phyloP scores from a whole-genome alignment of 2,113 vertebrate species.

The Daphoenositta chrysoptera region DNA sequence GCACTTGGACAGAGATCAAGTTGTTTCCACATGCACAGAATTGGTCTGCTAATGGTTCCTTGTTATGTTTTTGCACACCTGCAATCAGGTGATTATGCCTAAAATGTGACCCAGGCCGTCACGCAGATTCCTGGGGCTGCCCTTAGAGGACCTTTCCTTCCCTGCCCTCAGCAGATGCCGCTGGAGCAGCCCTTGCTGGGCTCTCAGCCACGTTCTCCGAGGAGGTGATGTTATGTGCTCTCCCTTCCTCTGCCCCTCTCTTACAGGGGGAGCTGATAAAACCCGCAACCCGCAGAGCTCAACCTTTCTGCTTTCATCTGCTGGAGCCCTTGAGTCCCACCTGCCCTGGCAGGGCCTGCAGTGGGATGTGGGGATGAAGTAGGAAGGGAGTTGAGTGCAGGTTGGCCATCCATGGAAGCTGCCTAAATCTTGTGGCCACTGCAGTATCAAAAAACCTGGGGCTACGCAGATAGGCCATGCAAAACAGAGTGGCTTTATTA shows the following conservation, averaged over 20 bases:
- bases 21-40: not conserved
- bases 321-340: not conserved
- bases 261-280: not conserved
- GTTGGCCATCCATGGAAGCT: not conserved
- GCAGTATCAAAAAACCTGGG: not conserved
- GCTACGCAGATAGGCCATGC: not conserved
- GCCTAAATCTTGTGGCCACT: not conserved
- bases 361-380: not conserved
- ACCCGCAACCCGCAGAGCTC: not conserved
- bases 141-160: not conserved
- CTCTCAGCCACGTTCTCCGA: not conserved
- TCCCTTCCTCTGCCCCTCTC: not conserved
- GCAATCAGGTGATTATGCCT: not conserved
- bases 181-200: not conserved
- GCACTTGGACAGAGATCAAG: not conserved
- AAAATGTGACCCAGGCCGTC: not conserved
- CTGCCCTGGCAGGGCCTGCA: not conserved
- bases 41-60: not conserved
- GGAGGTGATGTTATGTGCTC: not conserved
- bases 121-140: not conserved
- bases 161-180: not conserved
- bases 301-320: not conserved
- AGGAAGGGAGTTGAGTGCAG: not conserved
- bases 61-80: slow-evolving; percentile 18
- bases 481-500: not conserved